Conservation (phyloP, 2,888 invertebrate genomes). For the Dryobotodes eremita region DNA sequence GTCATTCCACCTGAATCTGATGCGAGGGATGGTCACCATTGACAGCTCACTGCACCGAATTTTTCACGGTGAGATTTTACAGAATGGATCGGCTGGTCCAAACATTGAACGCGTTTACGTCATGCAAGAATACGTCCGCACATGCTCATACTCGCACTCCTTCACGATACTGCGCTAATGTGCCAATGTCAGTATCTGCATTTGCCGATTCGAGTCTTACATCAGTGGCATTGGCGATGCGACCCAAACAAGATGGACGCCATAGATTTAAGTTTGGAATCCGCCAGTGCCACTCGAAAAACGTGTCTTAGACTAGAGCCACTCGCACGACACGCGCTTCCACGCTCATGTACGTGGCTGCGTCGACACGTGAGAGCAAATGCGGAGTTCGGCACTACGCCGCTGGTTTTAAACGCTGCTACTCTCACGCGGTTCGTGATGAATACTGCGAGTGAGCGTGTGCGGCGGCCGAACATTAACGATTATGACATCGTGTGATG, state of each 20-base stretch:
- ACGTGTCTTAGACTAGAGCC: not conserved
- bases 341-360: not conserved
- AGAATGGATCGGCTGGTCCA: not conserved
- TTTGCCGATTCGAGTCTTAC: not conserved
- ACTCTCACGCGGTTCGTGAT: not conserved
- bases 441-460: not conserved
- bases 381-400: not conserved
- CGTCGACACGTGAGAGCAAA: not conserved
- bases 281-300: not conserved
- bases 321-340: not conserved
- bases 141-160: not conserved
- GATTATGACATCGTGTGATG: not conserved
- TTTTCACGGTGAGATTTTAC: not conserved
- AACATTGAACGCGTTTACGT: conserved; percentile 7
- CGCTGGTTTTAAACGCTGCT: not conserved
- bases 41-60: not conserved
- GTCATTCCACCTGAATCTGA: not conserved
- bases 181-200: not conserved
- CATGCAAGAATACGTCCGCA: not conserved
- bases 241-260: not conserved
- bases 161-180: not conserved
- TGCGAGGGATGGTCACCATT: no score
- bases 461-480: not conserved
- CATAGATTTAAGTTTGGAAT: not conserved
- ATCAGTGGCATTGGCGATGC: not conserved